Base-by-base conservation (phyloP, 1,140 invertebrate genomes). In the Adelges cooleyi region DNA sequence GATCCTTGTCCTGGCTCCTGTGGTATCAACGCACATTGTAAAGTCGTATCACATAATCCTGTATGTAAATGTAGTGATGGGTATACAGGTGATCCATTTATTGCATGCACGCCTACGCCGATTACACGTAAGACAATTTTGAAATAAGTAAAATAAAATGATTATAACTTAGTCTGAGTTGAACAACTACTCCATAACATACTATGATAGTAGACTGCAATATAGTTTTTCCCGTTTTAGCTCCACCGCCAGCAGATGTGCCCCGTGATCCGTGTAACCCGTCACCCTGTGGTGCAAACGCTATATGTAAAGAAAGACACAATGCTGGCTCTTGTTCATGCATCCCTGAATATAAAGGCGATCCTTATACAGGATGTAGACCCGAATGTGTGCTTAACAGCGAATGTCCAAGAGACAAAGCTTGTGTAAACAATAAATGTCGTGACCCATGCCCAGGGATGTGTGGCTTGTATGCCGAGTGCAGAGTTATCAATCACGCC, bases 1-100 rank as follows among this genome's bases (percentile, higher is more conserved):
- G 86, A 91, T 76, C 89, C 89, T 29, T 92, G 89, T 72, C 85
- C 86, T 9, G 87, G 87, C 15, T 88, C 87, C 1, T 92, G 90
- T 72, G 90, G 90, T 18, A 77, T 84, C 15, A 87, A 90, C 72
- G 87, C 89, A 2, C 80, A 81, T 68, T 93, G 90, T 72, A 82
- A 81, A 68, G 86, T 90, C 36, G 80, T 86, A 25, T 86, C 87
- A 69, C 90, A 93, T 73, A 80, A 86, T 59, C 86, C 89, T 2
- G 77, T 89, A 29, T 93, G 90, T 73, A 82, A 81, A 66, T 93
- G 90, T 72, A 77, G 82, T 36, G 76, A 81, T 22, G 88, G 87
- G 11, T 90, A 81, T 74, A 86, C 84, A 25, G 89, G 89, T 53
- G 84, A 92, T 81, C 87, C 89, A 17, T 90, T 90, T 73, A 81